Conservation (phyloP, 2,888 invertebrate genomes). For the Caenorhabditis angaria region DNA sequence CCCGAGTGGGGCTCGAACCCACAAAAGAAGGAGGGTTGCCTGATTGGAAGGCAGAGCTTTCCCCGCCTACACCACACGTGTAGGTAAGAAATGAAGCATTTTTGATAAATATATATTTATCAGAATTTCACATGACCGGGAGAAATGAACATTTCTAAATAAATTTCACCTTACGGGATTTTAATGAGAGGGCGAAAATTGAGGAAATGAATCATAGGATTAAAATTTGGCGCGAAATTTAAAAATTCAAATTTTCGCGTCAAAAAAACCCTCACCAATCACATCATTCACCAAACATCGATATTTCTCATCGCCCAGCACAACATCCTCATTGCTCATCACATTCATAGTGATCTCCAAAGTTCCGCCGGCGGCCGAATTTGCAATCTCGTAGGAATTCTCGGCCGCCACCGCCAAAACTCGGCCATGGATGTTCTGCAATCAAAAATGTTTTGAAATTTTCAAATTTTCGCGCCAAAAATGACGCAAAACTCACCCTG, state of each 20-base stretch:
- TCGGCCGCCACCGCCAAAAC: not conserved
- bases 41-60: too few relatives aligned
- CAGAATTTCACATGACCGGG: too few relatives aligned
- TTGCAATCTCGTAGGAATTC: not conserved
- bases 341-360: not conserved
- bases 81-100: too few relatives aligned
- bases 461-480: not conserved
- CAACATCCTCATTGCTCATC: not conserved
- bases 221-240: not conserved
- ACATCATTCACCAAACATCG: conserved; percentile 8
- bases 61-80: too few relatives aligned
- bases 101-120: too few relatives aligned
- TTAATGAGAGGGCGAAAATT: too few relatives aligned
- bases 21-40: too few relatives aligned
- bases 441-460: not conserved
- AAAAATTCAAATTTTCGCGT: too few relatives aligned
- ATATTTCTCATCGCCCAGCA: not conserved
- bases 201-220: too few relatives aligned
- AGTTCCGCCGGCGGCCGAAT: not conserved
- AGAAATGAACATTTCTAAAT: too few relatives aligned
- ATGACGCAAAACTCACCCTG: conserved; percentile 20
- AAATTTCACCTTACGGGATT: too few relatives aligned
- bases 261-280: conserved; percentile 5
- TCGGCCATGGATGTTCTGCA: not conserved
- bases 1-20: too few relatives aligned